Evolutionary conservation across 2,797 vertebrate species (phyloP), one percentile per base, ranked within the genome.

Genomic region (Sebastes baramenuke): DNA sequence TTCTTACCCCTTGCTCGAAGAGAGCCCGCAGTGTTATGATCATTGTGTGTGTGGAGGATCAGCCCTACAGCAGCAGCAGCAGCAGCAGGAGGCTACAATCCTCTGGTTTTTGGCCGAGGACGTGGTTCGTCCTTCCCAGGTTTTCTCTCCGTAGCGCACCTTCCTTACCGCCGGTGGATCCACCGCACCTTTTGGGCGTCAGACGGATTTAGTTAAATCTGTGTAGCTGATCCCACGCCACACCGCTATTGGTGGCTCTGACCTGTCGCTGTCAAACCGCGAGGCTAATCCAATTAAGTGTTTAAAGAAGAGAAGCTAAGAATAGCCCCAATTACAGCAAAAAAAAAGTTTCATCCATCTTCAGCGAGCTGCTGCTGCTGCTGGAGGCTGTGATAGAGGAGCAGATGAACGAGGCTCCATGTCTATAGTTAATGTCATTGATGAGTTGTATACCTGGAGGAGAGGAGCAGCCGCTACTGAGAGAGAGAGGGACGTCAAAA

Each of bases 221-320:
- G 90, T 78, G 85, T 75, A 60, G 86, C 89, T 91, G 93, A 89
- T 95, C 88, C 87, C 87, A 93, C 77, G 79, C 86, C 83, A 84
- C 74, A 42, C 76, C 89, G 90, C 91, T 90, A 87, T 92, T 93
- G 92, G 88, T 82, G 91, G 86, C 84, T 82, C 85, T 94, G 93
- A 94, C 90, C 90, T 89, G 91, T 89, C 92, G 86, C 89, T 89
- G 93, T 94, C 93, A 93, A 95, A 90, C 88, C 80, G 83, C 88
- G 86, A 72, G 71, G 89, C 69, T 95, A 95, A 96, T 95, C 95
- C 95, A 93, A 94, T 96, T 94, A 94, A 87, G 95, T 89, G 92
- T 94, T 96, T 95, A 95, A 85, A 90, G 82, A 67, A 85, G 64
- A 90, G 75, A 75, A 13, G 86, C 95, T 94, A 95, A 95, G 93